Percentiles rank a stretch among this genome's conserved stretches.
Evolutionary conservation across 2,113 vertebrate species (phyloP).

Genomic region (Oophaga pumilio): DNA sequence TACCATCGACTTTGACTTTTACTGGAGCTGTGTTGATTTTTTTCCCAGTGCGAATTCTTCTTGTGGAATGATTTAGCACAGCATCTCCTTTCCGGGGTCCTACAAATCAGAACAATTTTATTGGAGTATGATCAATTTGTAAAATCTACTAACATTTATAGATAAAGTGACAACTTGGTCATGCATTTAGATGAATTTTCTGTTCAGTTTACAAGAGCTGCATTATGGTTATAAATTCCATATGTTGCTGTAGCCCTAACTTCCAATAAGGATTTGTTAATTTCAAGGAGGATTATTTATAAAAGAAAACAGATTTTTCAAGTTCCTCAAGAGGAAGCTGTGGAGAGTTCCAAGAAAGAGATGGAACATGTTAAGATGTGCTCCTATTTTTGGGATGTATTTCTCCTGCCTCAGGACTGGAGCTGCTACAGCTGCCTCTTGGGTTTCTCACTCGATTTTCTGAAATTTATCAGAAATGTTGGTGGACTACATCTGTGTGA

Average conservation of each 20-base stretch:
- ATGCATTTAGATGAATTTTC: not conserved
- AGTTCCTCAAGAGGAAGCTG: not conserved
- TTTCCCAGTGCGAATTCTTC: conserved; percentile 68
- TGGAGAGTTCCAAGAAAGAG: not conserved
- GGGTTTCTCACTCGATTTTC: not conserved
- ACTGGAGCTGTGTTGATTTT: conserved; percentile 61
- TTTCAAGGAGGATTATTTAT: not conserved
- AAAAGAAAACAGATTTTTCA: not conserved
- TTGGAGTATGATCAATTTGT: not conserved
- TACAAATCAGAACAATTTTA: conserved; percentile 21
- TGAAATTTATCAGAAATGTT: not conserved
- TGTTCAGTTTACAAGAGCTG: not conserved
- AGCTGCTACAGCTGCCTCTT: not conserved
- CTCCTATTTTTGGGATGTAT: not conserved
- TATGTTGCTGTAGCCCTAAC: not conserved
- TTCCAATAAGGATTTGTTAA: not conserved
- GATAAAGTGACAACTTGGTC: not conserved
- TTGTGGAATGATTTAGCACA: conserved; percentile 67
- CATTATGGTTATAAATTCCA: not conserved
- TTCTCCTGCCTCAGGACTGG: not conserved
- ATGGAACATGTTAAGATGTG: not conserved
- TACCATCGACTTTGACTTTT: conserved; percentile 69
- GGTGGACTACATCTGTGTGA: too few relatives aligned
- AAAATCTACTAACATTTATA: not conserved
- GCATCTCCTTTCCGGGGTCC: conserved; percentile 61